Percentiles rank a stretch among this genome's conserved stretches.
Conservation (phyloP, 2,113 vertebrate genomes). For the Notothenia rossii region DNA sequence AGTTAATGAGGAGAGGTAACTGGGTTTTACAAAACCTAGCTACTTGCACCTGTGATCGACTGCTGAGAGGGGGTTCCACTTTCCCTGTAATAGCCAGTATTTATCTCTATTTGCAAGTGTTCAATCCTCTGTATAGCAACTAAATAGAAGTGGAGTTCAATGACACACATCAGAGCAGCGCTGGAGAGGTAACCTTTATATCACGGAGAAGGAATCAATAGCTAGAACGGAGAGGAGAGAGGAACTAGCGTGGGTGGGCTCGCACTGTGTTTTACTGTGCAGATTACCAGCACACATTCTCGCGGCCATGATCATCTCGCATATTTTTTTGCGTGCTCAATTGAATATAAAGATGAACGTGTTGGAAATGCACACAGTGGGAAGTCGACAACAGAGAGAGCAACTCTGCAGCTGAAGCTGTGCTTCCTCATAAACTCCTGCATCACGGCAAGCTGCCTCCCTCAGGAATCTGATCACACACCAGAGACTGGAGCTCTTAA, state of each 20-base stretch:
- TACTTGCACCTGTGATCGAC: conserved; percentile 15
- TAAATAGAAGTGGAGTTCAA: conserved; percentile 20
- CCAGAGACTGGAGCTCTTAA: conserved; percentile 34
- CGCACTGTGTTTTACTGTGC: not conserved
- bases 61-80: conserved; percentile 16
- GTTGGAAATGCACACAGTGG: conserved; percentile 15
- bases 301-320: not conserved
- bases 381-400: conserved; percentile 13
- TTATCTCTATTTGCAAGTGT: conserved; percentile 48
- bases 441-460: conserved; percentile 33
- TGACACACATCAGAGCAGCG: conserved; percentile 13
- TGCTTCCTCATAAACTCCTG: conserved; percentile 40
- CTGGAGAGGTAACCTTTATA: conserved; percentile 30
- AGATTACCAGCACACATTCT: not conserved
- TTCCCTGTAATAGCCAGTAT: conserved; percentile 13
- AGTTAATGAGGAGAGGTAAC: conserved; percentile 20
- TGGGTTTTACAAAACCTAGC: conserved; percentile 30
- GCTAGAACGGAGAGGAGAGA: conserved; percentile 18
- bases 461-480: conserved; percentile 42
- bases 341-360: conserved; percentile 37
- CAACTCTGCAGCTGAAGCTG: conserved; percentile 16
- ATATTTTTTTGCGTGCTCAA: not conserved
- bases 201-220: conserved; percentile 30
- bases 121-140: conserved; percentile 13
- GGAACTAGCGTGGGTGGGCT: conserved; percentile 31